Base-by-base conservation (phyloP, 2,888 invertebrate species). In the Capitulum mitella region DNA sequence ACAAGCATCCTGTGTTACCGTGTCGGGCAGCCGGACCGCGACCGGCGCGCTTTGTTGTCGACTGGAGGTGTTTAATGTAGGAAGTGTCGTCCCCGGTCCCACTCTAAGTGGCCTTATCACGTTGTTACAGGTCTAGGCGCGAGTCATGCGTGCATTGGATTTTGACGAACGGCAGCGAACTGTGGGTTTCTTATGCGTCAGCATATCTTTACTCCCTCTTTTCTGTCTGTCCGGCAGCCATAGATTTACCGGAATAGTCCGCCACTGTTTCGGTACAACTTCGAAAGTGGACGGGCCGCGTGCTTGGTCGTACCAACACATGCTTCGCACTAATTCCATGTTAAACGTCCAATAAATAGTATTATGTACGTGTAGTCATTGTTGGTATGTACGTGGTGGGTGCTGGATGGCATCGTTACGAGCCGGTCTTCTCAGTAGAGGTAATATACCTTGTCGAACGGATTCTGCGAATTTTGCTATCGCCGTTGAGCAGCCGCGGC, bases 291-390 rank as follows among this genome's bases (percentile, higher is more conserved):
- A 12, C 29, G n/a, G n/a, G 58, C n/a, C n/a, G 58, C 19, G 6
- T 22, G 37, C 8, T 26, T 26, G 29, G 58, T 22, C 40, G 40
- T 10, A 16, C 26, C 70, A 37, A 12, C 40, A 26, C 26, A 1
- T 26, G 70, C 70, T 70, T 70, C 12, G 40, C 37, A 70, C 70
- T 70, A 70, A 70, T 70, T 70, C 37, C 37, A 40, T 70, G 37
- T 37, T 70, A 40, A 40, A 70, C 70, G 70, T 70, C 70, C 37
- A 70, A 70, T 37, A 40, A 37, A 37, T 70, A 70, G 70, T 70
- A 70, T 70, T 70, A 70, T 70, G 70, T 70, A 70, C n/a, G 70
- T 70, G 70, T 70, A 70, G 70, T 70, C 70, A 40, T 40, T 70
- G 70, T 70, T 70, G 70, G 70, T 26, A 19, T 34, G 64, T 58